A percentile compares a stretch with the other conserved stretches of the same genome.
These are phyloP conservation scores for Brachymystax lenok DNA, from an alignment of 2,797 vertebrate species.

Conservation along the genomic window DNA sequence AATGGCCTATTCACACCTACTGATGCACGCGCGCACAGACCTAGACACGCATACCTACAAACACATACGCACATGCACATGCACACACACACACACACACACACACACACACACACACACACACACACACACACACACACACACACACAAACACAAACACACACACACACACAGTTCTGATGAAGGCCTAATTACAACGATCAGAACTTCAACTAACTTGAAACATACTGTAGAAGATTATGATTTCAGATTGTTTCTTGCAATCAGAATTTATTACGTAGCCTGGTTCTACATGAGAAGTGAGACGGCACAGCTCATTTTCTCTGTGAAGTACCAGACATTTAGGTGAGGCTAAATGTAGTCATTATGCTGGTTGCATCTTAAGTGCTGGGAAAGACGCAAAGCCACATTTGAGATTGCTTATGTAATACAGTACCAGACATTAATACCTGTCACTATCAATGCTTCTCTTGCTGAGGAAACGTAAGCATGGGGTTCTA, in stretches of 20 bases:
- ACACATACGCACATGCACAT: neutral
- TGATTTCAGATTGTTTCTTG: neutral
- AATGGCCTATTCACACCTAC: neutral
- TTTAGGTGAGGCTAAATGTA: conserved; percentile 23
- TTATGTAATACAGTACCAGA: conserved; percentile 25
- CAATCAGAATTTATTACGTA: conserved; percentile 4
- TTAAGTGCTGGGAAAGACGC: neutral
- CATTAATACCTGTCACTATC: conserved; percentile 11
- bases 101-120: neutral
- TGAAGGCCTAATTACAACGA: neutral
- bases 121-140: neutral
- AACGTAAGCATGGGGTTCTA: conserved; percentile 32
- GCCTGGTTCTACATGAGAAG: neutral
- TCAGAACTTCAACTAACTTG: neutral
- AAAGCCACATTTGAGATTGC: conserved; percentile 23
- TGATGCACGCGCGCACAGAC: conserved; percentile 2
- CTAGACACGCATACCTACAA: neutral
- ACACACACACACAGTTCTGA: neutral
- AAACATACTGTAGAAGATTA: neutral
- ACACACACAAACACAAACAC: neutral
- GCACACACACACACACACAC: neutral
- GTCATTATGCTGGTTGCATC: conserved; percentile 1
- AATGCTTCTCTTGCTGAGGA: conserved; percentile 15
- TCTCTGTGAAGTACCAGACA: conserved; percentile 20
- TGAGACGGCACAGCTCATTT: conserved; percentile 1